Evolutionary conservation across 2,797 vertebrate genomes (phyloP).

Genomic region (Argyrosomus regius): DNA sequence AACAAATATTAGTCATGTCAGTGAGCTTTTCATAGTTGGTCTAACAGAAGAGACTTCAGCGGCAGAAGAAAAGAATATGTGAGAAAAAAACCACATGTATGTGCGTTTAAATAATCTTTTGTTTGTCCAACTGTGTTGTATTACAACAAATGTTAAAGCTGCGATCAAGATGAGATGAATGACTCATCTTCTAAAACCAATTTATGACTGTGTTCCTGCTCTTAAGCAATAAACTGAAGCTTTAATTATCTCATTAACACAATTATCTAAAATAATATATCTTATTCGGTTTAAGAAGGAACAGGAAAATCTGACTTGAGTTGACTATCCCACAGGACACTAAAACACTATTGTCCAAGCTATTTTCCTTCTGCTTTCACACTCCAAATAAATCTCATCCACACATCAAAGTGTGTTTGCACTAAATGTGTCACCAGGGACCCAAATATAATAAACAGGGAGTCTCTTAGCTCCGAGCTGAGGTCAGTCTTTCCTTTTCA

Average conservation of each 20-base stretch:
- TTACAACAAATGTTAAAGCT: slow-evolving; percentile 1
- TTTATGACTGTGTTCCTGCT: not conserved
- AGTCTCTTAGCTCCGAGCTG: slow-evolving; percentile 45
- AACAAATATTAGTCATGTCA: slow-evolving; percentile 37
- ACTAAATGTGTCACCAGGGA: slow-evolving; percentile 66
- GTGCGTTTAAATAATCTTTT: slow-evolving; percentile 10
- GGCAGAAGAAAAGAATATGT: not conserved
- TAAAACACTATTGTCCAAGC: slow-evolving; percentile 34
- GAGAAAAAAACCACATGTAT: not conserved
- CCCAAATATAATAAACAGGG: slow-evolving; percentile 64
- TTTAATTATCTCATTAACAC: not conserved
- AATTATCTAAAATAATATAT: not conserved
- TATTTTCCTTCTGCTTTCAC: slow-evolving; percentile 56
- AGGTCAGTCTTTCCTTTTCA: slow-evolving; percentile 50
- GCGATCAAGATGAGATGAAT: slow-evolving; percentile 8
- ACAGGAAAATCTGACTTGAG: slow-evolving; percentile 27
- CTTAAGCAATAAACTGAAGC: not conserved
- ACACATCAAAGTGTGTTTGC: slow-evolving; percentile 64
- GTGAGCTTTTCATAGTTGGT: slow-evolving; percentile 30
- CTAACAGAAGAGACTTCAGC: slow-evolving; percentile 32
- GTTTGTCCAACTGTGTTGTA: not conserved
- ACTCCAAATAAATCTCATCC: slow-evolving; percentile 65
- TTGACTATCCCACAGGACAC: slow-evolving; percentile 40
- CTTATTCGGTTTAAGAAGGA: slow-evolving; percentile 3
- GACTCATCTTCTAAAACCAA: not conserved